A percentile compares a stretch with the other conserved stretches of the same genome.
phyloP scores from a whole-genome alignment of 2,113 vertebrate species.

The Fregata magnificens region DNA sequence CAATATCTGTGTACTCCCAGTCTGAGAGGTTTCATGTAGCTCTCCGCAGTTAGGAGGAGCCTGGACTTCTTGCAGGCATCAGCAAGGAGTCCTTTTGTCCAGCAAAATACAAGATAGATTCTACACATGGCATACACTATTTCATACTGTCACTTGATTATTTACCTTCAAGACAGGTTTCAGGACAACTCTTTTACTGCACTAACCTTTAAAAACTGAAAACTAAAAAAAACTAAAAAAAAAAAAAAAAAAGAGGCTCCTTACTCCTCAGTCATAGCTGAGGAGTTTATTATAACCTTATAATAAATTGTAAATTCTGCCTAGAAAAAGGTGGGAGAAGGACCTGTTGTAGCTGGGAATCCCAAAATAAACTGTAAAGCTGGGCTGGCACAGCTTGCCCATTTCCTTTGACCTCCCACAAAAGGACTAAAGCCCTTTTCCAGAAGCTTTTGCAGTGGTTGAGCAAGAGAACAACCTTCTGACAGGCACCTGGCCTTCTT shows the following conservation, averaged over 20 bases:
- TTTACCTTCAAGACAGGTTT: neutral
- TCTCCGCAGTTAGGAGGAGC: neutral
- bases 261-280: neutral
- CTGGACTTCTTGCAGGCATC: neutral
- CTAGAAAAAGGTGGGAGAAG: neutral
- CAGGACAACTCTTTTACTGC: neutral
- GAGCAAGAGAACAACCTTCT: neutral
- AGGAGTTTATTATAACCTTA: no score
- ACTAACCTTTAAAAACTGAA: neutral
- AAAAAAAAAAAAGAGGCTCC: no score
- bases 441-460: neutral
- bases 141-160: neutral
- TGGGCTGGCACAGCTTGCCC: neutral
- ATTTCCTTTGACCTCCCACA: neutral
- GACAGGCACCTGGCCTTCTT: neutral
- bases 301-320: neutral
- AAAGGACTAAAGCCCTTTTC: neutral
- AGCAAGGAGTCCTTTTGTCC: neutral
- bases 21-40: neutral
- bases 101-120: neutral
- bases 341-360: neutral
- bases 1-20: rapidly evolving
- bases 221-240: neutral
- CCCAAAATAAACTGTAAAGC: neutral
- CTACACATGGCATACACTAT: neutral